Conservation (phyloP, 1,140 invertebrate genomes). For the Sinella curviseta region DNA sequence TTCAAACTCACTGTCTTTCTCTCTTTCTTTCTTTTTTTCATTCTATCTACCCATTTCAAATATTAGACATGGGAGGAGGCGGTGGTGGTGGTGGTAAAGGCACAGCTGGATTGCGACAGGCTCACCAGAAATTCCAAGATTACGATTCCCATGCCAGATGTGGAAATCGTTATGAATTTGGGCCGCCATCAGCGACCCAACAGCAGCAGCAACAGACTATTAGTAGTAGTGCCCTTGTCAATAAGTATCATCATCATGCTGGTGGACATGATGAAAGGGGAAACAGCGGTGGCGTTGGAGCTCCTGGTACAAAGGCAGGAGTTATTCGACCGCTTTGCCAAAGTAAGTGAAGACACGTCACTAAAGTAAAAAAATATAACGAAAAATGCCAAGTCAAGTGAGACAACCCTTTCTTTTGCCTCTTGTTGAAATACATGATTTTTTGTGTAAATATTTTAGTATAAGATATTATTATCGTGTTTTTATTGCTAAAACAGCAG, state of each 20-base stretch:
- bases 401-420: no score
- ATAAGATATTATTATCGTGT: no score
- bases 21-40: neutral
- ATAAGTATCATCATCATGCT: neutral
- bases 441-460: no score
- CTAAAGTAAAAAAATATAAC: neutral
- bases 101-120: slow-evolving; percentile 23
- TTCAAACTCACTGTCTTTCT: no score
- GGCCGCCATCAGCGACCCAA: slow-evolving; percentile 6
- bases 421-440: neutral
- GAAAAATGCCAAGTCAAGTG: no score
- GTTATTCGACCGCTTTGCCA: neutral
- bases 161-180: slow-evolving; percentile 45
- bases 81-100: slow-evolving; percentile 1
- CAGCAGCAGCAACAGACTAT: no score
- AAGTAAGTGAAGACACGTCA: neutral
- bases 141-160: slow-evolving; percentile 35
- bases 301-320: neutral
- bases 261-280: neutral
- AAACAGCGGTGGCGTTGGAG: neutral
- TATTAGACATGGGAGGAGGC: no score
- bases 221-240: neutral
- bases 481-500: no score
- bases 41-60: neutral
- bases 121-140: slow-evolving; percentile 38